These are phyloP conservation scores for Margaritifera margaritifera DNA, from an alignment of 2,888 invertebrate species.

Conservation along the genomic window DNA sequence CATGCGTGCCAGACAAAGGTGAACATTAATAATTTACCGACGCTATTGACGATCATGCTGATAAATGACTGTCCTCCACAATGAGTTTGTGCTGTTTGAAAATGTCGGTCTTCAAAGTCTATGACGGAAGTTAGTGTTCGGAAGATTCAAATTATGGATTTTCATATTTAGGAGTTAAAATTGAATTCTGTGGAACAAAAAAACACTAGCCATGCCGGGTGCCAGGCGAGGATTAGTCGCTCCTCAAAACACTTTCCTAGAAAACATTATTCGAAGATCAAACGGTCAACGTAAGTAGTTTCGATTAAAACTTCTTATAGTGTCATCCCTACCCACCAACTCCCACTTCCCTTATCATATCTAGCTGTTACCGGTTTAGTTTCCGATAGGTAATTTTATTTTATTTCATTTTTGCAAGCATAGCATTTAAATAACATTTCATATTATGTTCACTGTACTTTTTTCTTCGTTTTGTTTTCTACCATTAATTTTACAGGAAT, in stretches of 20 bases:
- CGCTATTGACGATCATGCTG: constrained; percentile 23
- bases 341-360: neutral
- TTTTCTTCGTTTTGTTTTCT: too few relatives aligned
- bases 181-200: neutral
- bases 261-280: constrained; percentile 98
- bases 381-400: too few relatives aligned
- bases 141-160: constrained; percentile 1
- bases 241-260: constrained; percentile 99
- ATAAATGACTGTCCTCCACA: constrained; percentile 10
- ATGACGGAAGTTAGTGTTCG: constrained; percentile 2
- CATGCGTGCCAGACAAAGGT: constrained; percentile 43
- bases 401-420: too few relatives aligned
- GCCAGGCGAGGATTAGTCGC: constrained; percentile 89
- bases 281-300: constrained; percentile 96
- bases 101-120: neutral
- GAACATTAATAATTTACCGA: constrained; percentile 32
- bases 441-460: too few relatives aligned
- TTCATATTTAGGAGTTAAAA: neutral
- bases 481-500: too few relatives aligned
- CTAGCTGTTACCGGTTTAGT: too few relatives aligned
- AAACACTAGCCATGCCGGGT: constrained; percentile 60
- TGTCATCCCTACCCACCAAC: neutral
- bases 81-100: constrained; percentile 7
- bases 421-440: too few relatives aligned
- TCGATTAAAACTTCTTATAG: neutral